Percentiles rank a stretch among this genome's conserved stretches.
Evolutionary conservation across 1,140 invertebrate genomes (phyloP).

Genomic region (Ips nitidus): DNA sequence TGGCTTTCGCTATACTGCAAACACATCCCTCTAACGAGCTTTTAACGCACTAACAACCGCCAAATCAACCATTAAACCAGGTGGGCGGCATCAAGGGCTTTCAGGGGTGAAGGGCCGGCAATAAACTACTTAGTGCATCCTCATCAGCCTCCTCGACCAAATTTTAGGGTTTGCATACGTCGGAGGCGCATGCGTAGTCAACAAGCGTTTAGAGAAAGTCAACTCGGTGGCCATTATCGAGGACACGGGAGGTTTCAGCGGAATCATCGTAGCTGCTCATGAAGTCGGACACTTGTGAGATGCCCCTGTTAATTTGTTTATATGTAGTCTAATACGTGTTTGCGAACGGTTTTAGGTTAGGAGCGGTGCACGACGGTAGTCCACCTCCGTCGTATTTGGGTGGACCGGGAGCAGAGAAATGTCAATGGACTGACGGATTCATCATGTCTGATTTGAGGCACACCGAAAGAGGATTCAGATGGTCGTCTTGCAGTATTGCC

Average conservation of each 20-base stretch:
- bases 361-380: conserved; percentile 92
- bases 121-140: neutral
- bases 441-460: conserved; percentile 95
- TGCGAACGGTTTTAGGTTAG: conserved; percentile 56
- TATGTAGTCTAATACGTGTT: neutral
- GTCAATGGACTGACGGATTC: conserved; percentile 93
- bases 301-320: neutral
- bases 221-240: conserved; percentile 96
- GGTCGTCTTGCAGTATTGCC: conserved; percentile 91
- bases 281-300: conserved; percentile 97
- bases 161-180: conserved; percentile 89
- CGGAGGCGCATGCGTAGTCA: conserved; percentile 92
- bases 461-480: conserved; percentile 91
- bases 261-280: conserved; percentile 94
- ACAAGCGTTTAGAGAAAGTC: conserved; percentile 92
- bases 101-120: neutral
- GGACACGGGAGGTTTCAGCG: conserved; percentile 93
- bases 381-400: conserved; percentile 91
- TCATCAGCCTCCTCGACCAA: neutral
- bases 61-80: conserved; percentile 1
- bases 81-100: neutral
- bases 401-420: conserved; percentile 92
- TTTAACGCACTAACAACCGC: too few relatives aligned
- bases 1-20: too few relatives aligned
- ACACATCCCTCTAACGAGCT: too few relatives aligned